These are phyloP conservation scores for Hyaena hyaena DNA, from an alignment of 2,113 vertebrate genomes.

Conservation along the genomic window DNA sequence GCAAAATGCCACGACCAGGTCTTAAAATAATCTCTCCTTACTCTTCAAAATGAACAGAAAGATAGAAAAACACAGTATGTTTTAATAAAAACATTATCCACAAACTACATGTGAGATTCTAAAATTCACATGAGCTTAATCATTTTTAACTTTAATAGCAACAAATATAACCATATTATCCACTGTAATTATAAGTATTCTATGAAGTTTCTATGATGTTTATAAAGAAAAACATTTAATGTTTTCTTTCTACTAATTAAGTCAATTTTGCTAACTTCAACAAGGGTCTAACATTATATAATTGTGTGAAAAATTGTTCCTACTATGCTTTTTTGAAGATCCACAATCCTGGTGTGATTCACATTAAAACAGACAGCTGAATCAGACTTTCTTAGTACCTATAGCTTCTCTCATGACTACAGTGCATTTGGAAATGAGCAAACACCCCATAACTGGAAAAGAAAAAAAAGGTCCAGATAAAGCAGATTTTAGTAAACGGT, in stretches of 20 bases:
- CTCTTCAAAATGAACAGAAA: neutral
- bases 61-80: neutral
- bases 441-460: neutral
- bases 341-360: neutral
- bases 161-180: neutral
- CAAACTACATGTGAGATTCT: neutral
- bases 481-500: neutral
- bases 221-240: neutral
- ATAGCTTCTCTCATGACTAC: neutral
- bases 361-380: neutral
- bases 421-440: constrained; percentile 4
- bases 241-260: neutral
- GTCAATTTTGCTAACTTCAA: neutral
- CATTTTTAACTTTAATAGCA: neutral
- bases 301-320: neutral
- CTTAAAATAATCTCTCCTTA: neutral
- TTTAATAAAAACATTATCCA: neutral
- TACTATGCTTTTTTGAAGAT: neutral
- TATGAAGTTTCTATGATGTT: neutral
- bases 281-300: neutral
- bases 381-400: neutral
- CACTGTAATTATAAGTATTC: neutral
- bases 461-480: neutral
- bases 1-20: neutral
- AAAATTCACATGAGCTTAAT: constrained; percentile 1